Evolutionary conservation across 2,797 vertebrate species (phyloP), one percentile per base, ranked within the genome.

Genomic region (Falco naumanni): DNA sequence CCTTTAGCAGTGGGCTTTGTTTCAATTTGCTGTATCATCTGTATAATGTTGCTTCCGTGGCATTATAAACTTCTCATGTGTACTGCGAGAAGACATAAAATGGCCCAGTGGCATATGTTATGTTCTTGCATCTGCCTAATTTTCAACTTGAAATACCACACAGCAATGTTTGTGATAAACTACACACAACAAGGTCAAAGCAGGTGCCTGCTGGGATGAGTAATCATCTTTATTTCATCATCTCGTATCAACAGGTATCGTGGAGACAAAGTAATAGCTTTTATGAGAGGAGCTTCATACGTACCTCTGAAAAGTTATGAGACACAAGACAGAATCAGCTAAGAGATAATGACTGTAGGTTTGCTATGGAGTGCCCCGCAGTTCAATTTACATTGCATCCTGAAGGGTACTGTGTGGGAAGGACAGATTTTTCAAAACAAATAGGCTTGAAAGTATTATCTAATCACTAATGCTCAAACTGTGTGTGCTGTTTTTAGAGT

Each of bases 161-260:
- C 66, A 87, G 71, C 77, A 90, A 93, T 77, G 90, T 90, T 94
- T 92, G 85, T 97, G 96, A 96, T 95, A 95, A 96, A 96, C 86
- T 89, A 82, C 90, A 71, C 74, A 47, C 91, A 96, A 91, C 94
- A 95, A 96, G 94, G 95, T 95, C 90, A 95, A 94, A 95, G 86
- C 84, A 95, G 84, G 64, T 92, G 66, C 93, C 91, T 96, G 94
- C 94, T 95, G 94, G 93, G 94, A 94, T 94, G 91, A 95, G 86
- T 95, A 96, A 95, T 96, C 96, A 92, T 95, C 94, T 95, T 96
- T 97, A 90, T 96, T 96, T 94, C 88, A 95, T 95, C 94, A 83
- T 77, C 37, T 92, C 70, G 25, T 91, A 95, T 95, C 96, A 97
- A 97, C 95, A 97, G 74, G 86, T 95, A 95, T 96, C 90, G 68